These are phyloP conservation scores for Tillus elongatus DNA, from an alignment of 2,888 invertebrate species.

Conservation along the genomic window DNA sequence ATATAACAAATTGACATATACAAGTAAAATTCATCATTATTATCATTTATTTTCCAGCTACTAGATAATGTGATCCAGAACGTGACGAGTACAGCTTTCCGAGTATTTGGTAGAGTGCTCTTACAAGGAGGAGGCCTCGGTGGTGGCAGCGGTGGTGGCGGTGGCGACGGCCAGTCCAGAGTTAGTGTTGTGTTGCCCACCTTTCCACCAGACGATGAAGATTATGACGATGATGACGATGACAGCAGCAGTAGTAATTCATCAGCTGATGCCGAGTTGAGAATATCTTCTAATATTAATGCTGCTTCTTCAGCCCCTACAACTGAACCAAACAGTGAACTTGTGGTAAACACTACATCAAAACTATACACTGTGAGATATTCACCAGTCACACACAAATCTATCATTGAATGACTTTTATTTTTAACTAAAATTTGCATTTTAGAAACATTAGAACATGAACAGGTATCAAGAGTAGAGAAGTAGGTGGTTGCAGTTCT, in stretches of 20 bases:
- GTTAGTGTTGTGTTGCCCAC: conserved; percentile 59
- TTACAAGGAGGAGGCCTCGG: conserved; percentile 52
- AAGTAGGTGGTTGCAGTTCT: no score
- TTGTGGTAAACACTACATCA: conserved; percentile 19
- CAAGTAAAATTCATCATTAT: no score
- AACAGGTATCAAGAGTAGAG: no score
- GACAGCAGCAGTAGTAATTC: conserved; percentile 15
- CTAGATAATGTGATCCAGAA: conserved; percentile 70
- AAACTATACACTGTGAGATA: conserved; percentile 28
- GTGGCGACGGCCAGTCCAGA: conserved; percentile 44
- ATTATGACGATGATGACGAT: conserved; percentile 48
- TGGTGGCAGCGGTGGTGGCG: conserved; percentile 41
- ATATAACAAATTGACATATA: no score
- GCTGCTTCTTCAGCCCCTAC: neutral
- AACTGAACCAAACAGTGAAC: neutral
- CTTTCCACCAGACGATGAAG: conserved; percentile 58
- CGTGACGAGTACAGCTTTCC: conserved; percentile 62
- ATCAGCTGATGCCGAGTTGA: conserved; percentile 4
- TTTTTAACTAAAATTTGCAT: no score
- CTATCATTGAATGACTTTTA: no score
- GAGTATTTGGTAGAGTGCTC: conserved; percentile 66
- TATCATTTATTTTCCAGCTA: conserved; percentile 52
- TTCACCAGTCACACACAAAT: no score
- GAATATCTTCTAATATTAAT: conserved; percentile 1
- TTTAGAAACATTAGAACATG: no score